phyloP scores from a whole-genome alignment of 92 coral and sea anemone species.

The Paramuricea clavata region DNA sequence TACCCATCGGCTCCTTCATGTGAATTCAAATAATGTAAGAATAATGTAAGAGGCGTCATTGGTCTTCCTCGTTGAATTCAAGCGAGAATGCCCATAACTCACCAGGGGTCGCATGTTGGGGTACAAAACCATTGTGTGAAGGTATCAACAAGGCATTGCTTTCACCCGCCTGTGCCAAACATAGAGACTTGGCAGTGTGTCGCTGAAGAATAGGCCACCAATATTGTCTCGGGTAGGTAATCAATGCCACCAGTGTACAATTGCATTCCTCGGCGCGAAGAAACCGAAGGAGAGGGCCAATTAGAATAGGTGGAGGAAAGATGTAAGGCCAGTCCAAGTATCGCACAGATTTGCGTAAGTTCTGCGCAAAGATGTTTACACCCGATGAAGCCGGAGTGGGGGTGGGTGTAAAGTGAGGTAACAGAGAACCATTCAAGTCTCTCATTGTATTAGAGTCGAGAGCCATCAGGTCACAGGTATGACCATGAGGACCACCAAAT shows the following conservation, averaged over 20 bases:
- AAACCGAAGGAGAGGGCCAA: slow-evolving; percentile 70
- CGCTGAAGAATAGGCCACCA: slow-evolving; percentile 77
- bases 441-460: slow-evolving; percentile 64
- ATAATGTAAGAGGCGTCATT: too few species aligned
- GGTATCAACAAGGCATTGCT: slow-evolving; percentile 45
- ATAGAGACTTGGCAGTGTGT: slow-evolving; percentile 16
- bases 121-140: slow-evolving; percentile 50
- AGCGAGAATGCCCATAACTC: slow-evolving; percentile 72
- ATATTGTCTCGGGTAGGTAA: slow-evolving; percentile 54
- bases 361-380: slow-evolving; percentile 64
- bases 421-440: slow-evolving; percentile 28
- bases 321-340: slow-evolving; percentile 58
- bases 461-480: slow-evolving; percentile 63
- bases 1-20: too few species aligned
- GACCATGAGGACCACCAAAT: slow-evolving; percentile 57
- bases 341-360: neutral
- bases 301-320: slow-evolving; percentile 57
- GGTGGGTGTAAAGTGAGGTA: slow-evolving; percentile 69
- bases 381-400: slow-evolving; percentile 68
- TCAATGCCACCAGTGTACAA: slow-evolving; percentile 57
- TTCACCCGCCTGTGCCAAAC: slow-evolving; percentile 50
- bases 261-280: slow-evolving; percentile 19
- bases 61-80: too few species aligned
- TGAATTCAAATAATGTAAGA: too few species aligned
- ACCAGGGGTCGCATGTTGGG: slow-evolving; percentile 35